Base-by-base conservation (phyloP, 2,888 invertebrate genomes). In the Cheilosia soror region DNA sequence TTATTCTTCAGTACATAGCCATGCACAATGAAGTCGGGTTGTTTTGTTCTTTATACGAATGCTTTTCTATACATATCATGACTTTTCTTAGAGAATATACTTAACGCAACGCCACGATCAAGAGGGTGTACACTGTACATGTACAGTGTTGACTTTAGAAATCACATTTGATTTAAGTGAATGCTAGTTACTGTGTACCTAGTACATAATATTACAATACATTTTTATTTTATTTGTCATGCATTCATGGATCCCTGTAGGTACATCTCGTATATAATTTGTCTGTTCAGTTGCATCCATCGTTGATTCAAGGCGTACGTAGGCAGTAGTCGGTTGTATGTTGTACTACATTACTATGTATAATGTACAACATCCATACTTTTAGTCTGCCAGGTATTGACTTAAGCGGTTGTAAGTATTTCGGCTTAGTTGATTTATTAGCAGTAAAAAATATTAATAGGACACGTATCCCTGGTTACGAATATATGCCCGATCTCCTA, bases 71-170 rank as follows among this genome's bases (percentile, higher is more conserved):
- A n/a, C n/a, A n/a, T 55, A 47, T 63, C 62, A 69, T 57, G 63
- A 47, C 5, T 51, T 11, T 72, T 40, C 13, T 55, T 6, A 31
- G 31, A 42, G 53, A 55, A 66, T 66, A 3, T 65, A 84, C 73
- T 84, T 79, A 69, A 84, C 53, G 65, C 69, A 33, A 20, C 11
- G 58, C n/a, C n/a, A n/a, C 73, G 69, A 75, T 75, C 83, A 79
- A 69, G 78, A 79, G 79, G 73, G 78, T 84, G 79, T 55, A 51
- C 69, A 69, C 73, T 20, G 20, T 20, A 20, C 20, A 20, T 20
- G 20, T 20, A 20, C 20, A 20, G 20, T 20, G 20, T 20, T 20
- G 20, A 20, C 20, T 79, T 76, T 66, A 49, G 73, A 75, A 84
- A 69, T 75, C 73, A 69, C 78, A 73, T 83, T 69, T 55, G 40